These are phyloP conservation scores for Isoperla grammatica DNA, from an alignment of 2,888 invertebrate species.

Conservation along the genomic window DNA sequence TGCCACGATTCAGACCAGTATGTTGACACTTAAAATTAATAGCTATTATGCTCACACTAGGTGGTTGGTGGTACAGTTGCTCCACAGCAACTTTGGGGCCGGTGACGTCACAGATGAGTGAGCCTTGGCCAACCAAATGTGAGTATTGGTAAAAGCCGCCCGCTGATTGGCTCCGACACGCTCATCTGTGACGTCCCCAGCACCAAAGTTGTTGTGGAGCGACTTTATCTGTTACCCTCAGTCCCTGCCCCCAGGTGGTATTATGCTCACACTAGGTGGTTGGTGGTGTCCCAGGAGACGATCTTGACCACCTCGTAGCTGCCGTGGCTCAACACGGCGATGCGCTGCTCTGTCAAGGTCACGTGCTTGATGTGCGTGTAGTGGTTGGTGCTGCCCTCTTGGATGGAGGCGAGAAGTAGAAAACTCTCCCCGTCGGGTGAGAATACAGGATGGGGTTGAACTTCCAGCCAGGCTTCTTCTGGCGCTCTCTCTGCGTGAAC, in stretches of 20 bases:
- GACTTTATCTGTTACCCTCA: too few relatives aligned
- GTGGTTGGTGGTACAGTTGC: conserved; percentile 71
- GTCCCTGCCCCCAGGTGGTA: too few relatives aligned
- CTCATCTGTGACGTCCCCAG: too few relatives aligned
- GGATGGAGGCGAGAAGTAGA: conserved; percentile 72
- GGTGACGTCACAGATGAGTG: too few relatives aligned
- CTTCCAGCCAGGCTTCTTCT: conserved; percentile 80
- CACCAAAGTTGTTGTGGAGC: too few relatives aligned
- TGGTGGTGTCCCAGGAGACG: conserved; percentile 77
- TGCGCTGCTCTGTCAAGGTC: conserved; percentile 66
- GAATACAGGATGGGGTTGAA: conserved; percentile 77
- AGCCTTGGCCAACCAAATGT: too few relatives aligned
- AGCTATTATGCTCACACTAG: conserved; percentile 65
- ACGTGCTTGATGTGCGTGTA: conserved; percentile 87
- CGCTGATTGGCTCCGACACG: too few relatives aligned
- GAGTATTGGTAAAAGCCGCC: too few relatives aligned
- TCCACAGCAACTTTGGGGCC: too few relatives aligned
- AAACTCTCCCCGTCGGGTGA: conserved; percentile 80
- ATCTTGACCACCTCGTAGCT: conserved; percentile 74
- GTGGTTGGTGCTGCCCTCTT: conserved; percentile 76
- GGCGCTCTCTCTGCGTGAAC: conserved; percentile 78
- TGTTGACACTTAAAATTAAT: too few relatives aligned
- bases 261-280: conserved; percentile 68
- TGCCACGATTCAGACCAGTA: too few relatives aligned
- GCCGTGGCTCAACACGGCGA: conserved; percentile 80